A percentile compares a stretch with the other conserved stretches of the same genome.
phyloP scores from a whole-genome alignment of 2,888 invertebrate genomes.

The Clitarchus hookeri region DNA sequence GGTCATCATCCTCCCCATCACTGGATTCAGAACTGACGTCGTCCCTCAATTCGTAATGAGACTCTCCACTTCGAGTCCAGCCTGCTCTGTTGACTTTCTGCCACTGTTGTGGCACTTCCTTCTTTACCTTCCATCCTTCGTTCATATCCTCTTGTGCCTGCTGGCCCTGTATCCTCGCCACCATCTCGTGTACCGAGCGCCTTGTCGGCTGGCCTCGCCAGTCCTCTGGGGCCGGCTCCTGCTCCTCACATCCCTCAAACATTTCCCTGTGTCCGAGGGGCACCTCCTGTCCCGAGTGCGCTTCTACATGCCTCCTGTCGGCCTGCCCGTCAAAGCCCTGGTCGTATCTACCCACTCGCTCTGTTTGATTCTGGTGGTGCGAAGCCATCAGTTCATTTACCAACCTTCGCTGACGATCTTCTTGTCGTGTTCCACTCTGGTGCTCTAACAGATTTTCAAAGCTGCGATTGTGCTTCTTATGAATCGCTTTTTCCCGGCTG shows the following conservation, averaged over 20 bases:
- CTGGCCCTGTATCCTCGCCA: slow-evolving; percentile 61
- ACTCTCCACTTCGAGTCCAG: slow-evolving; percentile 26
- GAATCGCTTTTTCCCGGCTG: slow-evolving; percentile 28
- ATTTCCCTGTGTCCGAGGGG: neutral
- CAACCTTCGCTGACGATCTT: slow-evolving; percentile 37
- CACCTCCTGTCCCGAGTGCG: slow-evolving; percentile 1
- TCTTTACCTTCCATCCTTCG: slow-evolving; percentile 24
- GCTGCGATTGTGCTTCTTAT: slow-evolving; percentile 36
- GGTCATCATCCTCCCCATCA: slow-evolving; percentile 59
- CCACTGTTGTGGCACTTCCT: neutral
- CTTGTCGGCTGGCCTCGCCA: slow-evolving; percentile 51
- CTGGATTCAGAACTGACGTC: slow-evolving; percentile 63
- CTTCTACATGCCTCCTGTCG: slow-evolving; percentile 24
- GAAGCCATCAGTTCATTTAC: slow-evolving; percentile 36
- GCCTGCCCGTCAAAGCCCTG: slow-evolving; percentile 33
- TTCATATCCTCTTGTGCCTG: slow-evolving; percentile 32
- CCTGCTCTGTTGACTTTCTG: slow-evolving; percentile 30
- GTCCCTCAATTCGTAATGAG: slow-evolving; percentile 35
- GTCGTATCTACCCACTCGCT: slow-evolving; percentile 23
- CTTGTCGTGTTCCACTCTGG: neutral
- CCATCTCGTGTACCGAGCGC: slow-evolving; percentile 66
- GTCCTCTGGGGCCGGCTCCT: slow-evolving; percentile 15
- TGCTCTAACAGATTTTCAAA: slow-evolving; percentile 36
- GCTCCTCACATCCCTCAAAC: neutral
- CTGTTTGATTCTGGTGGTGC: slow-evolving; percentile 28